Evolutionary conservation across 2,113 vertebrate genomes (phyloP).

Genomic region (Silurus asotus): DNA sequence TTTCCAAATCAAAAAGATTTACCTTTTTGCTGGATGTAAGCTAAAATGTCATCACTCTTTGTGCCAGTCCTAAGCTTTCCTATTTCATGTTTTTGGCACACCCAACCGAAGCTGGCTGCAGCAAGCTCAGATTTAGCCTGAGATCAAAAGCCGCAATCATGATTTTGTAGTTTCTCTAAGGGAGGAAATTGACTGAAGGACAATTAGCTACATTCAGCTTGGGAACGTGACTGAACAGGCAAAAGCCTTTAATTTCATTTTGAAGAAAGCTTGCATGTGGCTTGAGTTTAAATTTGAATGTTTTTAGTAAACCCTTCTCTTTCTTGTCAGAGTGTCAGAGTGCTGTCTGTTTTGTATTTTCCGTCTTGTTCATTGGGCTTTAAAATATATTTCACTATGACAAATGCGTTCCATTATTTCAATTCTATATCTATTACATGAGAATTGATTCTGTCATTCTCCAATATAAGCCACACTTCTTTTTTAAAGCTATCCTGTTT

Average conservation of each 20-base stretch:
- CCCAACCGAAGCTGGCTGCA: constrained; percentile 3
- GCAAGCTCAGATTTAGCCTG: constrained; percentile 33
- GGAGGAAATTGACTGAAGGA: constrained; percentile 1
- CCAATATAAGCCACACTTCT: background rate
- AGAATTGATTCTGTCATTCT: constrained; percentile 6
- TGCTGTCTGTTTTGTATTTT: background rate
- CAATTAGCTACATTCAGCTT: constrained; percentile 35
- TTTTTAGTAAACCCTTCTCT: background rate
- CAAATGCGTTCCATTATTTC: background rate
- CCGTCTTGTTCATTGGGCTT: background rate
- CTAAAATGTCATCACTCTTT: constrained; percentile 33
- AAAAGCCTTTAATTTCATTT: constrained; percentile 34
- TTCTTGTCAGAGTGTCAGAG: background rate
- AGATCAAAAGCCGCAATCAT: constrained; percentile 29
- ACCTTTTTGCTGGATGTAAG: constrained; percentile 35
- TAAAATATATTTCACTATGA: background rate
- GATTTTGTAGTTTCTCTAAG: constrained; percentile 36
- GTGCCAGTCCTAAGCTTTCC: constrained; percentile 29
- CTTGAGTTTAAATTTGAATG: constrained; percentile 28
- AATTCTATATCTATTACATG: constrained; percentile 15
- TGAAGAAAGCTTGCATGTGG: constrained; percentile 21
- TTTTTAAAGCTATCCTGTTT: background rate
- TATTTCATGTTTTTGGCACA: constrained; percentile 42
- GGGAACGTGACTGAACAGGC: constrained; percentile 20
- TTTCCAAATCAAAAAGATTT: constrained; percentile 55